These are phyloP conservation scores for Petrophora chlorosata DNA, from an alignment of 2,888 invertebrate genomes.

Conservation along the genomic window DNA sequence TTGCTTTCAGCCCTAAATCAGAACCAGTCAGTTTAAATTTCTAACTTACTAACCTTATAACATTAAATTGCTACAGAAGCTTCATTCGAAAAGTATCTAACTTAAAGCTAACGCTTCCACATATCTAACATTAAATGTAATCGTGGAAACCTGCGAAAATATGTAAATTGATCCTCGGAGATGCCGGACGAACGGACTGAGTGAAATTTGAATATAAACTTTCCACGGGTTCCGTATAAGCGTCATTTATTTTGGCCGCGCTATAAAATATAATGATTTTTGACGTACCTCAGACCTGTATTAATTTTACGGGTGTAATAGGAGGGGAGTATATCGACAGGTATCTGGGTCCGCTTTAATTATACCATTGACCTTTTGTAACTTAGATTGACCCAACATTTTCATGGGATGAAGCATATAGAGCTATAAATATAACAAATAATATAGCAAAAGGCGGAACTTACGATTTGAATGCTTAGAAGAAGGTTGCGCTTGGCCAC, in stretches of 20 bases:
- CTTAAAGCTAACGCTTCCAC: conserved; percentile 43
- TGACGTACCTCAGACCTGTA: conserved; percentile 75
- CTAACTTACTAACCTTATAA: conserved; percentile 2
- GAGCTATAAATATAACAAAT: background rate
- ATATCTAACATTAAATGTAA: conserved; percentile 68
- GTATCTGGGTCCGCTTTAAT: conserved; percentile 45
- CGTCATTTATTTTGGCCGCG: conserved; percentile 79
- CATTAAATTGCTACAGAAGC: conserved; percentile 15
- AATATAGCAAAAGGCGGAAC: too few species aligned
- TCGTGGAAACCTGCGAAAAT: conserved; percentile 80
- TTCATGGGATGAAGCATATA: conserved; percentile 2
- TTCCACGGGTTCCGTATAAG: conserved; percentile 70
- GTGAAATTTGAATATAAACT: conserved; percentile 83
- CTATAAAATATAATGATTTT: conserved; percentile 83
- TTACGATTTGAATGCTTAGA: too few species aligned
- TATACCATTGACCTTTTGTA: conserved; percentile 49
- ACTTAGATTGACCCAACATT: conserved; percentile 20
- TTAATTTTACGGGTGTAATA: conserved; percentile 65
- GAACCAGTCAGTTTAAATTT: conserved; percentile 2
- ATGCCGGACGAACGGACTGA: conserved; percentile 77
- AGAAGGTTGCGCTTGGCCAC: too few species aligned
- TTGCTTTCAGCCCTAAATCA: too few species aligned
- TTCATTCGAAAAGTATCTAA: conserved; percentile 10
- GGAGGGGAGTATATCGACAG: conserved; percentile 67
- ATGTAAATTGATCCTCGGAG: conserved; percentile 83